Evolutionary conservation across 2,888 invertebrate genomes (phyloP), one percentile per base, ranked within the genome.

Genomic region (Molorchus minor): DNA sequence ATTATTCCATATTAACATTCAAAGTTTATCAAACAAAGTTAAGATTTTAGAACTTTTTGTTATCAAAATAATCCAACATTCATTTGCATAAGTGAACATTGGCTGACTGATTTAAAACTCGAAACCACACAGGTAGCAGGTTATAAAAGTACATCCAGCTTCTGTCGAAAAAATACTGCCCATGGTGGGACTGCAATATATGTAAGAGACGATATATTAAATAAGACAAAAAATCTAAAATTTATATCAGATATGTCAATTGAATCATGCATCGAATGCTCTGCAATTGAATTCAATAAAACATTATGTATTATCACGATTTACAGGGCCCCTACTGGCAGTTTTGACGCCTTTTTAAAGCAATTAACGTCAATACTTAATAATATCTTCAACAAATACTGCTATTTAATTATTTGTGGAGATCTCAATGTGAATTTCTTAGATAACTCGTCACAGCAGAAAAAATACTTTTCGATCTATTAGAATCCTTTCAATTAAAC

Each of bases 111-210:
- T 10, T 20, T 33, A 3, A 47, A 33, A 19, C 16, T 47, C 5
- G 17, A 30, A 15, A 15, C 10, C 19, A 33, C 47, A 10, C 30
- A 35, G 47, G 19, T 33, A 33, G 19, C 16, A 35, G 47, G 19
- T 47, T 47, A 35, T 47, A 35, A 35, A 16, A 15, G 30, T 7
- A 20, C 33, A 4, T 35, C 47, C 35, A 33, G 35, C 33, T 47
- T 47, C 12, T 33, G 33, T 35, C 30, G 47, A 47, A 17, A 30
- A 1, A 30, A 47, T 12, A 35, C 10, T 1, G 12, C 15, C 12
- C 47, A 47, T 35, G 47, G 47, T 47, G 33, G 35, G 7, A 47
- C 33, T 35, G 47, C 35, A 10, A 35, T 47, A 30, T 47, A 33
- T 12, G 33, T 2, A 35, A 35, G n/a, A 29, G 17, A 35, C 16